Conservation (phyloP, 92 coral and sea anemone genomes). For the Palythoa heliodiscus region DNA sequence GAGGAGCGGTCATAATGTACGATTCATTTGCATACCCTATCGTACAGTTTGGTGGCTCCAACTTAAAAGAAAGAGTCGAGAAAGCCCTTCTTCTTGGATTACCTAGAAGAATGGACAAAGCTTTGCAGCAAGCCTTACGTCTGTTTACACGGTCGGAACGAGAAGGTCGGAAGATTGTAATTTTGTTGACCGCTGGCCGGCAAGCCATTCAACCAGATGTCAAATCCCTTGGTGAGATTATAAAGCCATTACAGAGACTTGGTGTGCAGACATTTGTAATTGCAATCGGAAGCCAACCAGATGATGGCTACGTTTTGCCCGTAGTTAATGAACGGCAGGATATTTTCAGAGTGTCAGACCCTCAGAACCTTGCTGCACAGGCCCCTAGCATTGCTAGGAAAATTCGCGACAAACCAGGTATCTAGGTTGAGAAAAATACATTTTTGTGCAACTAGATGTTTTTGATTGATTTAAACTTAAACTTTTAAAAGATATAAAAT, state of each 20-base stretch:
- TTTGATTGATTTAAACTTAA: too few relatives aligned
- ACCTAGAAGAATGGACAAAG: conserved; percentile 64
- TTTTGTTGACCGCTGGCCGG: conserved; percentile 71
- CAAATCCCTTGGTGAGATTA: conserved; percentile 66
- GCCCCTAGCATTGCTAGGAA: conserved; percentile 18
- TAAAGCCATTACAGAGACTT: conserved; percentile 62
- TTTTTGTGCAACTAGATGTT: too few relatives aligned
- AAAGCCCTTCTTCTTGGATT: conserved; percentile 43
- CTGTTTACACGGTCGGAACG: conserved; percentile 53
- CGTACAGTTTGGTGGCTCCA: conserved; percentile 38
- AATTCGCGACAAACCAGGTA: conserved; percentile 42
- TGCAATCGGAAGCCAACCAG: conserved; percentile 42
- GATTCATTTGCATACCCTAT: conserved; percentile 53
- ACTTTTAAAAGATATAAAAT: too few relatives aligned
- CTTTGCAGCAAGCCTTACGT: conserved; percentile 53
- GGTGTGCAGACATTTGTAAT: conserved; percentile 75
- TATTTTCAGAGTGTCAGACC: conserved; percentile 39
- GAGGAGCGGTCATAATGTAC: conserved; percentile 56
- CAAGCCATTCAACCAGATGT: conserved; percentile 43
- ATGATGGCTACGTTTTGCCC: conserved; percentile 12
- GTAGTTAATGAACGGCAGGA: conserved; percentile 53
- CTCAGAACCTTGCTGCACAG: conserved; percentile 23
- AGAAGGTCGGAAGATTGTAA: conserved; percentile 56
- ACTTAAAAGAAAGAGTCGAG: conserved; percentile 42
- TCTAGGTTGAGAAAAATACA: too few relatives aligned